Base-by-base conservation (phyloP, 2,113 vertebrate species). In the Clarias batrachus region DNA sequence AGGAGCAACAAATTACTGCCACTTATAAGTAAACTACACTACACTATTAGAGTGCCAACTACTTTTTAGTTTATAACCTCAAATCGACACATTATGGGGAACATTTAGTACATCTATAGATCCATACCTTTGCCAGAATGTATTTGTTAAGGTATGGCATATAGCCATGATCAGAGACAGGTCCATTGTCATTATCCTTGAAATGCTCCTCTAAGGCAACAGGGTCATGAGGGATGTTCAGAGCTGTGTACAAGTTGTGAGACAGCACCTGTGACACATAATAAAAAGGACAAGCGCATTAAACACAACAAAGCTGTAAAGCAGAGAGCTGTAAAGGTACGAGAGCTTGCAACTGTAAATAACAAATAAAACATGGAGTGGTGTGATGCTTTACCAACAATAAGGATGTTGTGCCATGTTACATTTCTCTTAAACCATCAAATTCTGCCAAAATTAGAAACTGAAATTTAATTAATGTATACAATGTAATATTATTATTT, bases 141-240 rank as follows among this genome's bases (percentile, higher is more conserved):
- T 96, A 96, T 87, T 93, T 93, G 91, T 96, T 96, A 90, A 96
- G 94, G 91, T 96, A 96, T 71, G 95, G 95, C 95, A 96, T 96
- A 92, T 96, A 96, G 66, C 95, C 95, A 3, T 96, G 93, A 85
- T 93, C 95, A 57, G 95, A 96, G 85, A 96, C 95, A 0, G 95
- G 95, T 4, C 95, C 95, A n/a, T 94, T 92, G 3, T 96, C 93
- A 56, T 96, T 94, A 66, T 96, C 95, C 86, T 93, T 93, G 88
- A 96, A 96, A 89, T 96, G 95, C 65, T 95, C 92, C 90, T 96
- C 95, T 87, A 96, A 91, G 25, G 93, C 90, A 41, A 94, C 90
- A 0, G 95, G 93, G 83, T 96, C 94, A 11, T 96, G 95, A 62
- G 95, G 95, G 87, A 96, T 95, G 89, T 96, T 95, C 82, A 96